phyloP scores from a whole-genome alignment of 2,888 invertebrate species.

The Oscheius sp. region DNA sequence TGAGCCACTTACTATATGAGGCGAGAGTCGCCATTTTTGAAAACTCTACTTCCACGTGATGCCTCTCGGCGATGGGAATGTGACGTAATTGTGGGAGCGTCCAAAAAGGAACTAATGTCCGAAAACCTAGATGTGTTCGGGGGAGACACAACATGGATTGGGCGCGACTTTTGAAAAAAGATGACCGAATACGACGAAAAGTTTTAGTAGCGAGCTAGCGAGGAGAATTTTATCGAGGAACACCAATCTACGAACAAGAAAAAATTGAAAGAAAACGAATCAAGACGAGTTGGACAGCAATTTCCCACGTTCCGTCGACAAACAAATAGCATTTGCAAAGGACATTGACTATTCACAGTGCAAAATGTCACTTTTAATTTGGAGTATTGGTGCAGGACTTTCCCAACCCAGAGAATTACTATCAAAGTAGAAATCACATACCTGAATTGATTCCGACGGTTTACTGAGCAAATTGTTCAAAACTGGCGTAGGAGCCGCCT shows the following conservation, averaged over 20 bases:
- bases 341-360: background rate
- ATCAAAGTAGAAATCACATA: no score
- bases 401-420: conserved; percentile 5
- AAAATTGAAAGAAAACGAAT: no score
- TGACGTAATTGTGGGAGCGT: background rate
- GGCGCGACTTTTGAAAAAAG: no score
- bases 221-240: no score
- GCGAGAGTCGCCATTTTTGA: no score
- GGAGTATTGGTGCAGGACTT: background rate
- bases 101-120: background rate
- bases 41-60: no score
- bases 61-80: background rate
- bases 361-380: background rate
- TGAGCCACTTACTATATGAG: no score
- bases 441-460: no score
- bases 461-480: conserved; percentile 31
- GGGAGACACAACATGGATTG: background rate
- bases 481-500: conserved; percentile 24
- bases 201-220: no score
- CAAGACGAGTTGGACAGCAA: no score
- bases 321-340: background rate
- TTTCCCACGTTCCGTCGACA: background rate
- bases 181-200: no score
- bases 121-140: background rate
- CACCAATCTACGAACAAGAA: no score